A percentile compares a stretch with the other conserved stretches of the same genome.
These are phyloP conservation scores for Rhysida immarginata DNA, from an alignment of 1,140 invertebrate species.

Conservation along the genomic window DNA sequence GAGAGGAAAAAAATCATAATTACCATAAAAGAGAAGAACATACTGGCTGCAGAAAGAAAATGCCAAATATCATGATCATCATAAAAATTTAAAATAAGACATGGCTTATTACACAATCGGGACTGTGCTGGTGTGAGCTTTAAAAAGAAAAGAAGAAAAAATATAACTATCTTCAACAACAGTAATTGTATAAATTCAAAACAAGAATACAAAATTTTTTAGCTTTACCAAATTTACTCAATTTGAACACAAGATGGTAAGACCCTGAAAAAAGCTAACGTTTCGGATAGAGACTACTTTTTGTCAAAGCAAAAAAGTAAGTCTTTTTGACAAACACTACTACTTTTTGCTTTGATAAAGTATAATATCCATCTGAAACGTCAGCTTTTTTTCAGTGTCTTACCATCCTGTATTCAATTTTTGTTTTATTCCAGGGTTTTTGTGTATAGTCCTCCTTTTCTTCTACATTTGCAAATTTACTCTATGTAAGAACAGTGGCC, in stretches of 20 bases:
- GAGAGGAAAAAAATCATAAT: no score
- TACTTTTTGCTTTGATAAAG: no score
- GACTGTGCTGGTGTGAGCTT: conserved; percentile 63
- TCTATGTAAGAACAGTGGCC: no score
- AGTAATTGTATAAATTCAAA: conserved; percentile 50
- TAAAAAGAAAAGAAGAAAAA: conserved; percentile 39
- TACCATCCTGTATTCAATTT: no score
- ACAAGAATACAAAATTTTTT: conserved; percentile 32
- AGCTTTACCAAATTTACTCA: conserved; percentile 9
- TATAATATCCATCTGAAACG: no score
- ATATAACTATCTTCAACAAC: conserved; percentile 39
- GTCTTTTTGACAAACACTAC: no score
- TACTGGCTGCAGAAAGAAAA: conserved; percentile 61
- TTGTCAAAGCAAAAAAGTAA: no score
- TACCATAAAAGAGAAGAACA: conserved; percentile 79
- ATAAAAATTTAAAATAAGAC: conserved; percentile 59
- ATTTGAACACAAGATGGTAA: no score
- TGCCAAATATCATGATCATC: conserved; percentile 86
- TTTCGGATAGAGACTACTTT: conserved; percentile 6
- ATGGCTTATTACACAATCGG: conserved; percentile 53
- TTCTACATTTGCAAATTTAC: no score
- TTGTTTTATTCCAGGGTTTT: no score
- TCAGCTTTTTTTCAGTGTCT: no score
- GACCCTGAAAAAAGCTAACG: not conserved
- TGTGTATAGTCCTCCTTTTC: no score